Evolutionary conservation across 2,888 invertebrate species (phyloP), one percentile per base, ranked within the genome.

Genomic region (Mamestra brassicae): DNA sequence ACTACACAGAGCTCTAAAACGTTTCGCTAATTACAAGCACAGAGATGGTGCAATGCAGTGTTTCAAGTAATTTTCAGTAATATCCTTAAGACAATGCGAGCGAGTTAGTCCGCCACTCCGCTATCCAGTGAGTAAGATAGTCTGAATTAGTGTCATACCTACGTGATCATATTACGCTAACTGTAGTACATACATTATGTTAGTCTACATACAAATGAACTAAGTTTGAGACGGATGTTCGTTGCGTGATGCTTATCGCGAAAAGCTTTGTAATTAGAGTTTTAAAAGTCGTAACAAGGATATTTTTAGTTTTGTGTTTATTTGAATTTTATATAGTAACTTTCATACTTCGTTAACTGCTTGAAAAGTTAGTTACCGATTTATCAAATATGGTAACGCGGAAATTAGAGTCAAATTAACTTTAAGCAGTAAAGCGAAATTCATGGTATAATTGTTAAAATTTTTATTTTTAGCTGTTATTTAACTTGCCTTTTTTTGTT

Each of bases 1-100:
- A 80, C 66, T 64, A 71, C 61, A 34, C 73, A 62, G 42, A 76
- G 55, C 45, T 87, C 89, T 90, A 89, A 92, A 93, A 90, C 90
- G 92, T 89, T 94, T 92, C 85, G 88, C 92, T 94, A 94, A 95
- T 95, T 95, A 93, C 91, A 87, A 87, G 90, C 87, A 92, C 87
- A 77, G 88, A 88, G 92, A 91, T 90, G 90, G 91, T 94, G 95
- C 94, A 94, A 87, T 94, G 95, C 95, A 93, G 94, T 90, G 88
- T 90, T 92, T 89, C 88, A 90, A 93, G 92, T 91, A 92, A 94
- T 94, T 92, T 92, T 89, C 90, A 86, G 89, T 92, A 92, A 93
- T 94, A 94, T 92, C 90, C 90, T 91, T 91, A 91, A 94, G 92
- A 89, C 88, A 87, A 87, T 89, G 89, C 85, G 78, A 85, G 78